phyloP scores from a whole-genome alignment of 2,888 invertebrate species.

The Tachina fera region DNA sequence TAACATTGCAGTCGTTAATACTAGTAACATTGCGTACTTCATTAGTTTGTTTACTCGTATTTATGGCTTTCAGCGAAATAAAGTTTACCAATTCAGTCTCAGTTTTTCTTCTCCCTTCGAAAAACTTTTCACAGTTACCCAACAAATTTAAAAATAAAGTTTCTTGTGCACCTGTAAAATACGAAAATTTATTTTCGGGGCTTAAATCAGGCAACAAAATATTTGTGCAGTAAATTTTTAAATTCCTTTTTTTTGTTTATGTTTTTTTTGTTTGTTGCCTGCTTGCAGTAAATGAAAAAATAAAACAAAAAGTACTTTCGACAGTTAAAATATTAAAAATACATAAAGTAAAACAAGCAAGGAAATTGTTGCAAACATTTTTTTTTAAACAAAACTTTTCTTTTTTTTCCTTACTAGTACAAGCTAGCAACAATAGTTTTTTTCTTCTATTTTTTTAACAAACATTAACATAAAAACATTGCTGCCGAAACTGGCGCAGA shows the following conservation, averaged over 20 bases:
- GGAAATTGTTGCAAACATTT: slow-evolving; percentile 47
- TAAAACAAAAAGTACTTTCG: slow-evolving; percentile 24
- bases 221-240: slow-evolving; percentile 46
- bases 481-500: slow-evolving; percentile 25
- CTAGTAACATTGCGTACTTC: neutral
- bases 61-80: slow-evolving; percentile 25
- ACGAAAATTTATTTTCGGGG: slow-evolving; percentile 29
- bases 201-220: slow-evolving; percentile 29
- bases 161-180: slow-evolving; percentile 59
- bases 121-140: neutral
- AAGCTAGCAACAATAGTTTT: slow-evolving; percentile 4
- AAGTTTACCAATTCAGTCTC: slow-evolving; percentile 16
- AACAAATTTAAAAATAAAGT: neutral
- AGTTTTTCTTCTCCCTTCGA: neutral
- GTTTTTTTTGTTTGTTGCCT: slow-evolving; percentile 13
- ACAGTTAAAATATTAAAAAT: slow-evolving; percentile 52
- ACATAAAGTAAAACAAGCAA: slow-evolving; percentile 45
- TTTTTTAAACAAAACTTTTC: neutral
- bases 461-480: slow-evolving; percentile 50
- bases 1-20: neutral
- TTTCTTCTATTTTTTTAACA: slow-evolving; percentile 1
- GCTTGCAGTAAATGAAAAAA: slow-evolving; percentile 40
- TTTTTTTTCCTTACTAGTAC: slow-evolving; percentile 5
- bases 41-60: slow-evolving; percentile 17
- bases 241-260: slow-evolving; percentile 27